These are phyloP conservation scores for Cossypha heuglini DNA, from an alignment of 2,797 vertebrate genomes.

Conservation along the genomic window DNA sequence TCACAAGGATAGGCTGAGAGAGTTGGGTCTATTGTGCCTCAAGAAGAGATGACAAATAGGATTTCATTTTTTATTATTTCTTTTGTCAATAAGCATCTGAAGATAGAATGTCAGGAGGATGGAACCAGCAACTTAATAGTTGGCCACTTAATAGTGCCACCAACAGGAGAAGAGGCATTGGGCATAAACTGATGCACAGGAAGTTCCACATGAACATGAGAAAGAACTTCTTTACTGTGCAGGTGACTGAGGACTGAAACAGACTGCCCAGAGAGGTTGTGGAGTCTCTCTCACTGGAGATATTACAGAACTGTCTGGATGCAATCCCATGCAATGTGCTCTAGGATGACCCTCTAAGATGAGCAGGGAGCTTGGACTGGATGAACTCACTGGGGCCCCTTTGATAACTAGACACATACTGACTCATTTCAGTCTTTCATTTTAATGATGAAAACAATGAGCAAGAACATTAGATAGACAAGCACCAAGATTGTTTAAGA, in stretches of 20 bases:
- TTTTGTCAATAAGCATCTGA: background rate
- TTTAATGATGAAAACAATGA: background rate
- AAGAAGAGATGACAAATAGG: background rate
- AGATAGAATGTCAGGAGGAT: background rate
- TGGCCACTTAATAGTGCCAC: background rate
- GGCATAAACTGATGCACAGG: background rate
- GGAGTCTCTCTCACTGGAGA: background rate
- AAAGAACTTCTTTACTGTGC: background rate
- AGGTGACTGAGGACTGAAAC: background rate
- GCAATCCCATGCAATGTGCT: background rate
- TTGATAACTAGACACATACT: background rate
- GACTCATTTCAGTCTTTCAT: background rate
- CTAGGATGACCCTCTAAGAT: background rate
- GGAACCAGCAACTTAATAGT: background rate
- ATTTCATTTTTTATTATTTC: background rate
- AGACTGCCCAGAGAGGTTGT: background rate
- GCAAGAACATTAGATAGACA: background rate
- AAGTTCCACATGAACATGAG: background rate
- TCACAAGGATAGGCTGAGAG: background rate
- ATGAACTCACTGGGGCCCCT: background rate
- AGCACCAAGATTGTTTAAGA: background rate
- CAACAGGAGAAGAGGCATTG: background rate
- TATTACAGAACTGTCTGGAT: background rate
- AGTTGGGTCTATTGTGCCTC: background rate
- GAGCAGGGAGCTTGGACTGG: background rate